Base-by-base conservation (phyloP, 2,888 invertebrate species). In the Drosophila pseudotalamancana region DNA sequence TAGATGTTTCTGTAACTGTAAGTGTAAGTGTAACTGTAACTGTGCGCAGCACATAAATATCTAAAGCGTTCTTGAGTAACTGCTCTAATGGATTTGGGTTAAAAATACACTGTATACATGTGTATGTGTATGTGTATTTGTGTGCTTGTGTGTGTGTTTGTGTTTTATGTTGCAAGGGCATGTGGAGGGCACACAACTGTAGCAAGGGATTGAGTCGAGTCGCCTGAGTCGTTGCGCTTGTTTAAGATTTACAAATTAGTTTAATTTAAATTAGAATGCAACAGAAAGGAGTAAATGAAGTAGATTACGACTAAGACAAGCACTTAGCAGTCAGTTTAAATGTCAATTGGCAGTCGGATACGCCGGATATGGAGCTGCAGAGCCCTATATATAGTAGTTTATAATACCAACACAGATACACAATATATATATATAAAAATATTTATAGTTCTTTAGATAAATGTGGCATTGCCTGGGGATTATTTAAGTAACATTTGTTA, bases 11-110 rank as follows among this genome's bases (percentile, higher is more conserved):
- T 32, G 51, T 40, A 34, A n/a, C 6, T 35, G 18, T n/a, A 29
- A 42, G 23, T 62, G 49, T 46, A 34, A n/a, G n/a, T 62, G 48
- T 51, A 46, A 54, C 45, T 64, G 49, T 68, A 50, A 63, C 69
- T 75, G 68, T 57, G 64, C 70, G 63, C 67, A 72, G 76, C 79
- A 76, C 73, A 87, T 82, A 83, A 87, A 87, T 83, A 87, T 83
- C 87, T 87, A 79, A 83, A 74, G 79, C 79, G 64, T 85, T 83
- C 86, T 82, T 87, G 88, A 87, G 86, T 87, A 82, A 87, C 86
- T 87, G 74, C 83, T 83, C 79, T 87, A 83, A 83, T 83, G 83
- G 87, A 87, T 87, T 85, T 82, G 87, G 83, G 86, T 87, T 87
- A 83, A 87, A 83, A 87, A 87, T 87, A 82, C 76, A 79, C 79